Percentiles rank a stretch among this genome's conserved stretches.
These are phyloP conservation scores for Morone chrysops DNA, from an alignment of 2,113 vertebrate species.

Conservation along the genomic window DNA sequence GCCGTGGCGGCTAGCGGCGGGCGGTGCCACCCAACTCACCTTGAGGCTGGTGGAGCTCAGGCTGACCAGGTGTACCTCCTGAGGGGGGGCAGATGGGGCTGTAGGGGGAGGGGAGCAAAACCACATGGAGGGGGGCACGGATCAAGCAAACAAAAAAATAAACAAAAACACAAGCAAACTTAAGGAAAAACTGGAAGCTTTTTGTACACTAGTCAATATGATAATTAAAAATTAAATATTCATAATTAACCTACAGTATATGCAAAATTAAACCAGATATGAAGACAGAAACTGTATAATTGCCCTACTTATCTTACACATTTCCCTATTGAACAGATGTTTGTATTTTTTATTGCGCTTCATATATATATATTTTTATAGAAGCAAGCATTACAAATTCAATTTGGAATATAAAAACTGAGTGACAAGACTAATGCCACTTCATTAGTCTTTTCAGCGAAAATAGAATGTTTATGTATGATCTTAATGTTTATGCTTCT, in stretches of 20 bases:
- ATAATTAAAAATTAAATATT: slow-evolving; percentile 6
- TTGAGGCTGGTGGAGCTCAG: slow-evolving; percentile 95
- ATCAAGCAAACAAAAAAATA: slow-evolving; percentile 87
- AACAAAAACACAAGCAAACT: slow-evolving; percentile 66
- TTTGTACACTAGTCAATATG: slow-evolving; percentile 34
- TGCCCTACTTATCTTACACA: not conserved
- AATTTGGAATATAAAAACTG: not conserved
- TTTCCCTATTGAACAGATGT: not conserved
- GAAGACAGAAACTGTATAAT: not conserved
- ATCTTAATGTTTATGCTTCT: not conserved
- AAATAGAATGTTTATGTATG: not conserved
- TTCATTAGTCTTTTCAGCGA: not conserved
- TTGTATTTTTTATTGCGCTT: no score
- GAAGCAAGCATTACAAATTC: not conserved
- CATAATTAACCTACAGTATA: slow-evolving; percentile 6
- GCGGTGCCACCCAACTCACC: slow-evolving; percentile 99
- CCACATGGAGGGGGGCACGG: slow-evolving; percentile 84
- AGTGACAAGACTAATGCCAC: no score
- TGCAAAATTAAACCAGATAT: not conserved
- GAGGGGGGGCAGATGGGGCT: slow-evolving; percentile 98
- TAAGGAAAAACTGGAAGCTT: slow-evolving; percentile 68
- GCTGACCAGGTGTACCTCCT: slow-evolving; percentile 93
- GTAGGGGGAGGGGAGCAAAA: slow-evolving; percentile 70
- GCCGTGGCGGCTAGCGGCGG: slow-evolving; percentile 94
- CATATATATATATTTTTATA: not conserved